Conservation (phyloP, 1,140 invertebrate species). For the Zaprionus vittiger region DNA sequence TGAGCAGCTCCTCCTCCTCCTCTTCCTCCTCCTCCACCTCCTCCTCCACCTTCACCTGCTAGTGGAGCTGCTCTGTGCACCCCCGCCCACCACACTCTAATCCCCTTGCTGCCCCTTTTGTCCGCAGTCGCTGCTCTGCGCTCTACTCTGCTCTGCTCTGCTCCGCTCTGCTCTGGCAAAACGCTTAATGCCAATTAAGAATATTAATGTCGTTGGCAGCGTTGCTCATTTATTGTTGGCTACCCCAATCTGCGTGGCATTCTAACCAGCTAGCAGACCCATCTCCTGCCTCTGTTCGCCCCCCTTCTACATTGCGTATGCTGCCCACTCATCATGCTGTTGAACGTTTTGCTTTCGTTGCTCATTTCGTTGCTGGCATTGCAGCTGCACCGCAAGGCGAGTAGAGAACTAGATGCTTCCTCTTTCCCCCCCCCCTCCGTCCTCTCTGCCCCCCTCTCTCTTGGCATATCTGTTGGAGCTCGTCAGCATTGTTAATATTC, state of each 20-base stretch:
- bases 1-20: background rate
- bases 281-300: too few species aligned
- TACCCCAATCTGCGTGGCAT: slow-evolving; percentile 3
- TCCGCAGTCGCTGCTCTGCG: background rate
- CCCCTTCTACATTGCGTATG: background rate
- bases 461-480: background rate
- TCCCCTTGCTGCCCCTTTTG: background rate
- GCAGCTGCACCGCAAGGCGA: slow-evolving; percentile 7
- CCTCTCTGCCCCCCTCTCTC: too few species aligned
- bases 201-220: slow-evolving; percentile 77
- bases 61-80: background rate
- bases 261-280: background rate
- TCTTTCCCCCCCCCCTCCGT: background rate
- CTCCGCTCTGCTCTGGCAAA: slow-evolving; percentile 28
- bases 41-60: background rate
- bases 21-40: too few species aligned
- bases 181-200: slow-evolving; percentile 78
- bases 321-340: background rate
- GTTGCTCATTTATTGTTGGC: slow-evolving; percentile 47
- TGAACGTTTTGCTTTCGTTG: slow-evolving; percentile 15
- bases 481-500: slow-evolving; percentile 71
- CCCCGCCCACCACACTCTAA: background rate
- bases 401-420: background rate
- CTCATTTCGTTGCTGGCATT: slow-evolving; percentile 15
- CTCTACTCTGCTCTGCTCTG: slow-evolving; percentile 1